These are phyloP conservation scores for Eulemur rufifrons DNA, from an alignment of 2,113 vertebrate species.

Conservation along the genomic window DNA sequence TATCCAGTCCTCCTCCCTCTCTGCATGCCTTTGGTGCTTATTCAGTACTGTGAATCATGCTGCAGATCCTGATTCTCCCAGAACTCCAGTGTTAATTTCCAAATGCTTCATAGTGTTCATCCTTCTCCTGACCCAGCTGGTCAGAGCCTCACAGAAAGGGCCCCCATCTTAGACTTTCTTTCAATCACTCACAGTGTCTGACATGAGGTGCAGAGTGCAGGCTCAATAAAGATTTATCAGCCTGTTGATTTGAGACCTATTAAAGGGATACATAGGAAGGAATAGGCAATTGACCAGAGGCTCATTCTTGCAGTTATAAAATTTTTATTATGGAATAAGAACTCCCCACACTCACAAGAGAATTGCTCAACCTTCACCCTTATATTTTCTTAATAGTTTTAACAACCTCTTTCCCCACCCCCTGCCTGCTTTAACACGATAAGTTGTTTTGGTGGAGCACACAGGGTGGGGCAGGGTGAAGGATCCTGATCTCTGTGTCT, in stretches of 20 bases:
- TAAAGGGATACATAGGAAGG: background rate
- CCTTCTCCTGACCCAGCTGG: background rate
- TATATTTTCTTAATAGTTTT: background rate
- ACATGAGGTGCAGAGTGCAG: background rate
- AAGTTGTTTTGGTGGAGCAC: background rate
- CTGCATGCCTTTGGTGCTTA: background rate
- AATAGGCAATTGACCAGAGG: background rate
- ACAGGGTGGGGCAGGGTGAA: background rate
- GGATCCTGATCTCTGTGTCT: background rate
- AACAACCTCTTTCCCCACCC: background rate
- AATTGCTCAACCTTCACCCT: background rate
- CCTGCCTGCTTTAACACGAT: background rate
- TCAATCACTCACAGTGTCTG: background rate
- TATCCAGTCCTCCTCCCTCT: background rate
- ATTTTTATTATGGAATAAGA: constrained; percentile 1
- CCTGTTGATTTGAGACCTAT: background rate
- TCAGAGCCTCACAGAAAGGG: background rate
- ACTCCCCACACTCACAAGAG: background rate
- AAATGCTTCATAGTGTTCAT: background rate
- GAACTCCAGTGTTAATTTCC: background rate
- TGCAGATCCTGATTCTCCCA: background rate
- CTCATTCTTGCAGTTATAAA: background rate
- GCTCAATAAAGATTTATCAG: constrained; percentile 9
- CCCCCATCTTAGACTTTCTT: background rate
- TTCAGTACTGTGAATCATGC: background rate